Evolutionary conservation across 2,113 vertebrate genomes (phyloP).

Genomic region (Danionella cerebrum): DNA sequence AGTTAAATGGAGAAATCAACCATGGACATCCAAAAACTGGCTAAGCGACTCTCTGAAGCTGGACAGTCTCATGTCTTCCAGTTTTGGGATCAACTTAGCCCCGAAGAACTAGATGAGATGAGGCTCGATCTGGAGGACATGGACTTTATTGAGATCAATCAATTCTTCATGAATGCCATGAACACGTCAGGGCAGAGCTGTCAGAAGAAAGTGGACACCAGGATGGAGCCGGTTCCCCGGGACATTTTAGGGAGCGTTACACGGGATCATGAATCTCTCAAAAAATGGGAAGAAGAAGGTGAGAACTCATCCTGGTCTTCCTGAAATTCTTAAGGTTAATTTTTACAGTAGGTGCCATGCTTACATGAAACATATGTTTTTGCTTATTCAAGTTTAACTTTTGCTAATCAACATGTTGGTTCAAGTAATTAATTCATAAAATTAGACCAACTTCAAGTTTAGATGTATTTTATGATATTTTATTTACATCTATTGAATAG

Average conservation of each 20-base stretch:
- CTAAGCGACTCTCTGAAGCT: conserved; percentile 54
- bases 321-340: not conserved
- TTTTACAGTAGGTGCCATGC: not conserved
- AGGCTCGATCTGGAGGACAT: conserved; percentile 65
- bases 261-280: conserved; percentile 68
- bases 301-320: too few species aligned
- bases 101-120: conserved; percentile 59
- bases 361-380: not conserved
- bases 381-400: not conserved
- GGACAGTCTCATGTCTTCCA: conserved; percentile 77
- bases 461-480: not conserved
- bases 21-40: conserved; percentile 44
- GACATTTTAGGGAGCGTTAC: conserved; percentile 82
- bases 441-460: too few species aligned
- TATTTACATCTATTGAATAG: not conserved
- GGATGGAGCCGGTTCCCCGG: conserved; percentile 81
- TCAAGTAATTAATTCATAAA: too few species aligned
- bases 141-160: conserved; percentile 73
- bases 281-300: conserved; percentile 80
- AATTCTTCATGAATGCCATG: conserved; percentile 75
- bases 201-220: conserved; percentile 69
- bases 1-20: not conserved
- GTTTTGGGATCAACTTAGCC: conserved; percentile 74
- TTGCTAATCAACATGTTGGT: not conserved
- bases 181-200: conserved; percentile 50